A percentile compares a stretch with the other conserved stretches of the same genome.
Evolutionary conservation across 2,113 vertebrate species (phyloP).

Genomic region (Orycteropus afer): DNA sequence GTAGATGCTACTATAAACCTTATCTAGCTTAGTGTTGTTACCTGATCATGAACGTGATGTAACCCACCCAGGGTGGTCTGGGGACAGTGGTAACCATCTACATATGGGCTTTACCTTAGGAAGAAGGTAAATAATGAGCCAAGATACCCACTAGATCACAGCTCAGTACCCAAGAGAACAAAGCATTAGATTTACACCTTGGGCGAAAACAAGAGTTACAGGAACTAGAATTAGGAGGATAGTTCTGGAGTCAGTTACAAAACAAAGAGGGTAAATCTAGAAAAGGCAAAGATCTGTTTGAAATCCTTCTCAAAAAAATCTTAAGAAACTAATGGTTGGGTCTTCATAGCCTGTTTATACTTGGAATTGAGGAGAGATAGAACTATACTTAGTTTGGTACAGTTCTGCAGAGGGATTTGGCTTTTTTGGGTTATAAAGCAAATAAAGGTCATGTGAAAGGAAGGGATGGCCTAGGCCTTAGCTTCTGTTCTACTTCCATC

Average conservation of each 20-base stretch:
- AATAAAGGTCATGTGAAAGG: not conserved
- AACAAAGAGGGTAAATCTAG: not conserved
- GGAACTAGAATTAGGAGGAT: not conserved
- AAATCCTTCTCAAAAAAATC: not conserved
- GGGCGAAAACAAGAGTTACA: not conserved
- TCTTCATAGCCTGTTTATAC: not conserved
- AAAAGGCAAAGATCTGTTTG: not conserved
- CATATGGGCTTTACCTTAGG: not conserved
- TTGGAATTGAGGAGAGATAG: not conserved
- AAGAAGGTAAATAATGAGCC: not conserved
- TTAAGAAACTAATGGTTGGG: not conserved
- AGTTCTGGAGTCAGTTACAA: not conserved
- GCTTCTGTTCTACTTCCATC: not conserved
- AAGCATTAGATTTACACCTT: not conserved
- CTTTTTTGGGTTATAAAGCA: not conserved
- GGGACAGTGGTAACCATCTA: not conserved
- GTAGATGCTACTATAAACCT: not conserved
- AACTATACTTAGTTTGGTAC: not conserved
- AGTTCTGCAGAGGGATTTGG: not conserved
- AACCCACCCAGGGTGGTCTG: not conserved
- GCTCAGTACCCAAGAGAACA: not conserved
- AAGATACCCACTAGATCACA: not conserved
- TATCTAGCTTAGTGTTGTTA: not conserved
- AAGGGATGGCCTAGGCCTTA: not conserved
- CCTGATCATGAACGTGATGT: not conserved